Evolutionary conservation across 2,797 vertebrate genomes (phyloP).

Genomic region (Hoplostethus mediterraneus): DNA sequence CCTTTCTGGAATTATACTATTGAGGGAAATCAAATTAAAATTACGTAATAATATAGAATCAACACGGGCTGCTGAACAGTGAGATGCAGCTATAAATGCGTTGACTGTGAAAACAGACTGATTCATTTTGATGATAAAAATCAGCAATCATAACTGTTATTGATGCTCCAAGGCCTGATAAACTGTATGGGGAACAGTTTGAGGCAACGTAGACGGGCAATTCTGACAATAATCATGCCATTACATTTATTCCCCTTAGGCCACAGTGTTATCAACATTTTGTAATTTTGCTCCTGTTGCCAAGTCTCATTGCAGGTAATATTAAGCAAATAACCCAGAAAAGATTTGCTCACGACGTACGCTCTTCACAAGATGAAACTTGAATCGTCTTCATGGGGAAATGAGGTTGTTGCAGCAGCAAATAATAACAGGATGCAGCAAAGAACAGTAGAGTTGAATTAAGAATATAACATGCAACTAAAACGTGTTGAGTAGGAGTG

Average conservation of each 20-base stretch:
- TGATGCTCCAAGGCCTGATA: background rate
- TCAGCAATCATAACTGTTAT: background rate
- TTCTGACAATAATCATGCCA: too few relatives aligned
- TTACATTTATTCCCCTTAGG: too few relatives aligned
- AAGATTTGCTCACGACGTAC: background rate
- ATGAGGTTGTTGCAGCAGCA: background rate
- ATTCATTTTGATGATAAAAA: background rate
- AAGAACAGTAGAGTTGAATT: background rate
- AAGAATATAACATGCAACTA: background rate
- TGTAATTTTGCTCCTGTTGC: background rate
- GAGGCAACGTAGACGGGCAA: too few relatives aligned
- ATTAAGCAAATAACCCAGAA: background rate
- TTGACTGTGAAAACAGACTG: background rate
- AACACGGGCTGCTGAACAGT: background rate
- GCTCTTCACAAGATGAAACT: background rate
- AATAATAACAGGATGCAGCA: background rate
- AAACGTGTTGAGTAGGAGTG: background rate
- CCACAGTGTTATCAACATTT: too few relatives aligned
- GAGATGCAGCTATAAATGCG: background rate
- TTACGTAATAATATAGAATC: conserved; percentile 6
- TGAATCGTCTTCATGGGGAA: background rate
- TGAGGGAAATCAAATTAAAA: conserved; percentile 13
- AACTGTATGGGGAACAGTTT: too few relatives aligned
- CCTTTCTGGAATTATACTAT: background rate
- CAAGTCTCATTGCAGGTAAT: conserved; percentile 2